These are phyloP conservation scores for Scleropages formosus DNA, from an alignment of 2,797 vertebrate species.

Conservation along the genomic window DNA sequence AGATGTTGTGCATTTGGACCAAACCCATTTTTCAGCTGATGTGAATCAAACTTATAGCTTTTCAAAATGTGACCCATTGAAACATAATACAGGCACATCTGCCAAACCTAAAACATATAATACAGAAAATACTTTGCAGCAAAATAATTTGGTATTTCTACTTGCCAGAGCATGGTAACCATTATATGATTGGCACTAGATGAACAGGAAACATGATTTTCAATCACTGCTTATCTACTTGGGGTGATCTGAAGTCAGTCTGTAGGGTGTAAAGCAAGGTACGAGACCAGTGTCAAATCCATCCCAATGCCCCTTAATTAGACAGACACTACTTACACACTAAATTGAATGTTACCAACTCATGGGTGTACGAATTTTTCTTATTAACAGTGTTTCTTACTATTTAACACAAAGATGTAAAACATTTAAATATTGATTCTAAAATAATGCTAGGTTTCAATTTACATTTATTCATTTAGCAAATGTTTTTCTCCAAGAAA, in stretches of 20 bases:
- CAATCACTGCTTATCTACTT: background rate
- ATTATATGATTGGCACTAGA: constrained; percentile 7
- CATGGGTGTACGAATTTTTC: too few species aligned
- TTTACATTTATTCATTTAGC: too few species aligned
- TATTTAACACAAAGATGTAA: too few species aligned
- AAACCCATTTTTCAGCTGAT: constrained; percentile 47
- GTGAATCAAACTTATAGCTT: constrained; percentile 41
- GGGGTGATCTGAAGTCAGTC: too few species aligned
- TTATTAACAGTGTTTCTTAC: too few species aligned
- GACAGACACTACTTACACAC: background rate
- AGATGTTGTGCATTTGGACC: constrained; percentile 46
- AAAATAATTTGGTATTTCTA: constrained; percentile 5
- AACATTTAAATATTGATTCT: too few species aligned
- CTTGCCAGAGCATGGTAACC: constrained; percentile 7
- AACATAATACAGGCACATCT: constrained; percentile 17
- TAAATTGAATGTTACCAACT: background rate
- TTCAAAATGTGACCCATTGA: constrained; percentile 37
- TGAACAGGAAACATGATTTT: background rate
- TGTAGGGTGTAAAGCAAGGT: background rate
- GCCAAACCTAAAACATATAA: constrained; percentile 50
- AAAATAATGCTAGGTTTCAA: too few species aligned
- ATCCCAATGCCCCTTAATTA: background rate
- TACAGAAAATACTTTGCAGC: constrained; percentile 5
- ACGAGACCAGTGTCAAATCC: too few species aligned
- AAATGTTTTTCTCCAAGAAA: too few species aligned